Conservation (phyloP, 1,140 invertebrate genomes). For the Apis florea region DNA sequence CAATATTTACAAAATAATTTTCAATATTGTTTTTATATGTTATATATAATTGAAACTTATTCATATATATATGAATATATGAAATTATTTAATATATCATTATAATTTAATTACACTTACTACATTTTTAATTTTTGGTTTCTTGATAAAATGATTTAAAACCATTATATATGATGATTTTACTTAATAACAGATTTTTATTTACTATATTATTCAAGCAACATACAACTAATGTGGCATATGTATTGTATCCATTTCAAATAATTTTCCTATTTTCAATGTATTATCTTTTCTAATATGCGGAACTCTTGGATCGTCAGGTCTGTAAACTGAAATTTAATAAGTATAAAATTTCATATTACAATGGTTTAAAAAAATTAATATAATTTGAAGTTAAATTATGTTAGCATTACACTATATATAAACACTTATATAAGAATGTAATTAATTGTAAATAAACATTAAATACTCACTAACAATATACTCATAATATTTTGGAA, state of each 20-base stretch:
- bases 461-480: constrained; percentile 39
- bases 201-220: background rate
- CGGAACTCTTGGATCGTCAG: constrained; percentile 46
- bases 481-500: constrained; percentile 6
- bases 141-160: background rate
- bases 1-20: background rate
- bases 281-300: constrained; percentile 2
- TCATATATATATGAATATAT: background rate
- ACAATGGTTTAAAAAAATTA: background rate
- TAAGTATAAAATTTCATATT: background rate
- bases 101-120: background rate
- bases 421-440: constrained; percentile 21
- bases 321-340: constrained; percentile 57
- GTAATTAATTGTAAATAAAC: background rate
- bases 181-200: background rate
- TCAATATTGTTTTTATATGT: too few relatives aligned
- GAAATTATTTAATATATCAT: too few relatives aligned
- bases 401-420: background rate
- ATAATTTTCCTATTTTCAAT: accelerated
- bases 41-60: too few relatives aligned
- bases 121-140: background rate
- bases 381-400: background rate
- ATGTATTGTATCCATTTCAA: accelerated
- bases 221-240: background rate
- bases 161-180: too few relatives aligned